Evolutionary conservation across 2,113 vertebrate species (phyloP), one percentile per base, ranked within the genome.

Genomic region (Egretta garzetta): DNA sequence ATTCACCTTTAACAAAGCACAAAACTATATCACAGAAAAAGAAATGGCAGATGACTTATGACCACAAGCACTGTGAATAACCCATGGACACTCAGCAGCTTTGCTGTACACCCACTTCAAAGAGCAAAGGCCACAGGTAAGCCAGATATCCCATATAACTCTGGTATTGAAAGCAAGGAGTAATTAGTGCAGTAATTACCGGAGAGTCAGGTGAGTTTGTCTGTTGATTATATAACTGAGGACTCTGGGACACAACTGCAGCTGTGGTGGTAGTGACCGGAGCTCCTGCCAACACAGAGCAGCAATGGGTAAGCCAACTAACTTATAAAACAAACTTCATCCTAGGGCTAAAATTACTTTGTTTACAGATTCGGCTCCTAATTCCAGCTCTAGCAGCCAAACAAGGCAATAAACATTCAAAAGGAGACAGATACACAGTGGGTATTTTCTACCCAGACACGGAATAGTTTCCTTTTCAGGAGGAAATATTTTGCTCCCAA

Each of bases 151-250:
- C 41, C 43, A 72, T 16, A 33, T 13, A 94, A 56, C n/a, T 28
- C 30, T 33, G 62, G 60, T 10, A 21, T 1, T 88, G 50, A 49
- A 95, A 90, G 62, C 27, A 53, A 81, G 60, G 15, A 93, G n/a
- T 87, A 79, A 73, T 72, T 10, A 96, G 47, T 26, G 64, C 47
- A 80, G 37, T 53, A 95, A 88, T 97, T 98, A 99, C 99, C 98
- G 99, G 99, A 88, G 99, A 98, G 97, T 98, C 95, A 96, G 99
- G 96, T 96, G 99, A 90, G 95, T 98, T 97, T 97, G 98, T 88
- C n/a, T 99, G 99, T 64, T 99, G 99, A 98, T 98, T 98, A 90
- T 99, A 99, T 30, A 99, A 98, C 91, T 99, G 99, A 33, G 99
- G 98, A 88, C 98, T 98, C 96, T 99, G 99, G 85, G 99, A 99